Conservation (phyloP, 2,797 vertebrate genomes). For the Adelosebastes latens region DNA sequence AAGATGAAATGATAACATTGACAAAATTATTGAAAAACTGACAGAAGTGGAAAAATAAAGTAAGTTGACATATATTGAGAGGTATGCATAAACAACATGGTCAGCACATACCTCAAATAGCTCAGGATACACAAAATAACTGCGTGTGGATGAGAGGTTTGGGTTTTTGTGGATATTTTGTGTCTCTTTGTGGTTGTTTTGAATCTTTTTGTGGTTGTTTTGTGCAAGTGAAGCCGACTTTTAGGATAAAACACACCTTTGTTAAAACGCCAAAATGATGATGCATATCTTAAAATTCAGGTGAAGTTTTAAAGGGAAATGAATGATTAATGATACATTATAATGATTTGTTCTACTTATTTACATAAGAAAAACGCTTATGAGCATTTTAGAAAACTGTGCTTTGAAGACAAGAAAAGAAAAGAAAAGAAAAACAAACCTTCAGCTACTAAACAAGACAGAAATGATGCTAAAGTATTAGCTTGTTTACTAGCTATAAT, state of each 20-base stretch:
- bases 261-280: background rate
- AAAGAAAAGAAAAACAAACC: background rate
- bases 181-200: too few relatives aligned
- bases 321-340: background rate
- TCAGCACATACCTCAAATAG: slow-evolving; percentile 18
- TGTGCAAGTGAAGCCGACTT: background rate
- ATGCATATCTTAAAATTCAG: background rate
- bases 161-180: too few relatives aligned
- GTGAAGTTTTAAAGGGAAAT: background rate
- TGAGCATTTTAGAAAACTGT: background rate
- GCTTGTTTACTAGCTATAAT: slow-evolving; percentile 7
- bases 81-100: slow-evolving; percentile 7
- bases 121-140: background rate
- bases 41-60: background rate
- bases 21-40: background rate
- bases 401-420: too few relatives aligned
- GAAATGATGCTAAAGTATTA: background rate
- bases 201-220: too few relatives aligned
- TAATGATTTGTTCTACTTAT: background rate
- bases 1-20: background rate
- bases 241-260: background rate
- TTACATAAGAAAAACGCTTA: background rate
- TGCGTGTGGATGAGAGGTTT: background rate
- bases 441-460: fast-evolving
- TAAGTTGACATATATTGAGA: slow-evolving; percentile 2